Percentiles rank a stretch among this genome's conserved stretches.
Evolutionary conservation across 2,888 invertebrate genomes (phyloP).

Genomic region (Cantharis rustica): DNA sequence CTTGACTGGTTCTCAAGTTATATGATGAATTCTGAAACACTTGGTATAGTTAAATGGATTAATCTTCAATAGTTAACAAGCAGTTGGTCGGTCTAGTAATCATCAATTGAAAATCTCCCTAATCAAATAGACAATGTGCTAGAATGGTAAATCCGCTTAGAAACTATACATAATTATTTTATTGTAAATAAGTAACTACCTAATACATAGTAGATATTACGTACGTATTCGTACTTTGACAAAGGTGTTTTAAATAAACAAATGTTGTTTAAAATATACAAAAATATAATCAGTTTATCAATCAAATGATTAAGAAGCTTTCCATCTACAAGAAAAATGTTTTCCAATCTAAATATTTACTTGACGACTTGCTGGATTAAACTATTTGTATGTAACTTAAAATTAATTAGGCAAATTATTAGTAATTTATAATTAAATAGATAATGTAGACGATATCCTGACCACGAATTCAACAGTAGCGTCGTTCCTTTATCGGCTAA

Average conservation of each 20-base stretch:
- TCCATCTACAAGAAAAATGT: too few relatives aligned
- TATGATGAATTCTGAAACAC: not conserved
- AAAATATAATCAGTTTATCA: not conserved
- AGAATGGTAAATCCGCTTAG: conserved; percentile 26
- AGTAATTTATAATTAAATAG: conserved; percentile 6
- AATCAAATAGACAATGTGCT: conserved; percentile 24
- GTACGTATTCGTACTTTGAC: not conserved
- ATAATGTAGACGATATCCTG: conserved; percentile 25
- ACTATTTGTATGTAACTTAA: not conserved
- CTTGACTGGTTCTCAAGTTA: not conserved
- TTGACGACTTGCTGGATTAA: not conserved
- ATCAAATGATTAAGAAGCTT: too few relatives aligned
- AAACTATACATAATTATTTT: not conserved
- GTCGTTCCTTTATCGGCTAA: conserved; percentile 40
- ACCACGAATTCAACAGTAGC: conserved; percentile 33
- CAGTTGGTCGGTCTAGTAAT: conserved; percentile 24
- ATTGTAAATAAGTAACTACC: not conserved
- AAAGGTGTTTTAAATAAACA: not conserved
- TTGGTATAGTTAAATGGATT: conserved; percentile 19
- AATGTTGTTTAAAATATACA: not conserved
- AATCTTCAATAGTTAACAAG: conserved; percentile 12
- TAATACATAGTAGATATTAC: too few relatives aligned
- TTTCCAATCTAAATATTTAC: too few relatives aligned
- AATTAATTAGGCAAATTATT: not conserved
- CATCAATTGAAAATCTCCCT: conserved; percentile 24